Base-by-base conservation (phyloP, 2,888 invertebrate species). In the Ophraella communa region DNA sequence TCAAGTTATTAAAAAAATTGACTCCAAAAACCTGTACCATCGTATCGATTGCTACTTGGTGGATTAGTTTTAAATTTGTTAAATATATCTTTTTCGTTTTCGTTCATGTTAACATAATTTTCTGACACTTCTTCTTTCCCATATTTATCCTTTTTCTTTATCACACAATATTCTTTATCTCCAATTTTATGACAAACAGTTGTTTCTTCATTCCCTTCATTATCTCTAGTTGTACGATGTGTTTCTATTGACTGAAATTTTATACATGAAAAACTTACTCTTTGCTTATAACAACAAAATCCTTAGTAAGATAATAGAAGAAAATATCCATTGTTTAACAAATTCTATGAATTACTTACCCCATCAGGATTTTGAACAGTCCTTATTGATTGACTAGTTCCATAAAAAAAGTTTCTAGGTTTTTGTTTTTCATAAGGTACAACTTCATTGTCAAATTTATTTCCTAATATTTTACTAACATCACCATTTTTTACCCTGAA, bases 361-460 rank as follows among this genome's bases (percentile, higher is more conserved):
- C 89, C 89, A 79, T 89, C 87, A 8, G 87, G 82, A 72, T 84
- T 84, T 49, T 83, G 83, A 44, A 87, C 74, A 5, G 86, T 85
- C 79, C 84, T 83, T 4, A 84, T 85, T 69, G 82, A 83, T 53
- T 87, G 80, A 64, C 85, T 86, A 74, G 84, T 84, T 21, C 86
- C 85, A 73, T 85, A 60, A 11, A 27, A 85, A 71, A 84, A 74
- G 21, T 57, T 65, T 3, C 24, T 64, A 10, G 24, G 42, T 17
- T 11, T 17, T 35, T 42, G 24, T 18, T 8, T 20, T 33, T 58
- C 20, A 23, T 56, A 57, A 18, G 67, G 64, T 7, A 47, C 49
- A 42, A 55, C 18, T 30, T 52, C 7, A n/a, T 33, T 21, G 4
- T 54, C 45, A 20, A 27, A 49, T 44, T 58, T 56, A 33, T 21